Conservation (phyloP, 2,113 vertebrate species). For the Sceloporus tristichus region DNA sequence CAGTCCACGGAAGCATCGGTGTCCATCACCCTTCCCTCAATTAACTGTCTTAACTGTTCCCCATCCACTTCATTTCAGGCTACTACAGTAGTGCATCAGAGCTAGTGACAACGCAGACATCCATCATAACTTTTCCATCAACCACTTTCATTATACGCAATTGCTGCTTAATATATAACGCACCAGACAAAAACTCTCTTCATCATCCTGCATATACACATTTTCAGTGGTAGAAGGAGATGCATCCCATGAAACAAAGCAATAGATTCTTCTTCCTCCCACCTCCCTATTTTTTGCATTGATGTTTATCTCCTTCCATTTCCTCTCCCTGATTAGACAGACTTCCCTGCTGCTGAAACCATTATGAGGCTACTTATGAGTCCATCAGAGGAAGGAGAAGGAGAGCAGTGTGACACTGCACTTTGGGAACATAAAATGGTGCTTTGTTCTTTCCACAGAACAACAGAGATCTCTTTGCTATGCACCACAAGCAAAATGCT, state of each 20-base stretch:
- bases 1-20: neutral
- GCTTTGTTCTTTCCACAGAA: conserved; percentile 49
- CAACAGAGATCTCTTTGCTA: conserved; percentile 27
- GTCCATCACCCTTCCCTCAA: neutral
- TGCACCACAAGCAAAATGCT: conserved; percentile 45
- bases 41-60: neutral
- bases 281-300: conserved; percentile 6
- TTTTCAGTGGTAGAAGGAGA: neutral
- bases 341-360: conserved; percentile 40
- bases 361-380: conserved; percentile 48
- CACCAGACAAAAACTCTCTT: neutral
- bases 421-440: conserved; percentile 33
- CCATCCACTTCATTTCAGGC: neutral
- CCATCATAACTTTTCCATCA: neutral
- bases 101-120: conserved; percentile 7
- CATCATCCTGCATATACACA: neutral
- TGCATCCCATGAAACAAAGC: neutral
- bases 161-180: conserved; percentile 21
- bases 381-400: conserved; percentile 36
- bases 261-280: neutral
- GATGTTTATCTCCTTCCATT: conserved; percentile 40
- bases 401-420: conserved; percentile 17
- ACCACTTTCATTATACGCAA: neutral
- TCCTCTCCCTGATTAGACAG: conserved; percentile 57
- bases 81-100: neutral